Percentiles rank a stretch among this genome's conserved stretches.
phyloP scores from a whole-genome alignment of 1,140 invertebrate genomes.

The Heliconius hermathena region DNA sequence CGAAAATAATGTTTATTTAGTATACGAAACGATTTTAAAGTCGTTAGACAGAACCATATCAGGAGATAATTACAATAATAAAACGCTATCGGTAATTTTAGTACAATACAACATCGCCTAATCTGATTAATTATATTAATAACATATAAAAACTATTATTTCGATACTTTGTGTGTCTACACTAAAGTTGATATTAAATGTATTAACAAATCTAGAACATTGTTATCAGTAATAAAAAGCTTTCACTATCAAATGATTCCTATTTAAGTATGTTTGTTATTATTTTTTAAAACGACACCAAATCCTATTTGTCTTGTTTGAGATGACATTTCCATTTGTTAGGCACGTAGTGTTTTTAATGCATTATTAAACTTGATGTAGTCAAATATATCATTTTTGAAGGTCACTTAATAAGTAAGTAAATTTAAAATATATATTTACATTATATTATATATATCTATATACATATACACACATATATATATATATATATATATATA shows the following conservation, averaged over 20 bases:
- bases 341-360: constrained; percentile 4
- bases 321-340: not conserved
- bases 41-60: not conserved
- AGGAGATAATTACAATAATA: not conserved
- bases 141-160: not conserved
- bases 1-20: not conserved
- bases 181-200: not conserved
- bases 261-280: not conserved
- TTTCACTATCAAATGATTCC: constrained; percentile 22
- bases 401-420: not conserved
- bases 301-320: not conserved
- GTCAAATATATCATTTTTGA: not conserved
- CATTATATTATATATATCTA: not conserved
- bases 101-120: constrained; percentile 15
- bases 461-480: not conserved
- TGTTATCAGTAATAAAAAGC: constrained; percentile 27
- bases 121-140: constrained; percentile 18
- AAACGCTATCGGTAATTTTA: constrained; percentile 10
- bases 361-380: not conserved
- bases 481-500: not conserved
- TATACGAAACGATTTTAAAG: not conserved
- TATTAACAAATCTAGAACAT: not conserved
- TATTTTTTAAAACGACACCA: not conserved
- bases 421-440: not conserved
- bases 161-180: not conserved